Percentiles rank a stretch among this genome's conserved stretches.
These are phyloP conservation scores for Lerema accius DNA, from an alignment of 1,140 invertebrate species.

Conservation along the genomic window DNA sequence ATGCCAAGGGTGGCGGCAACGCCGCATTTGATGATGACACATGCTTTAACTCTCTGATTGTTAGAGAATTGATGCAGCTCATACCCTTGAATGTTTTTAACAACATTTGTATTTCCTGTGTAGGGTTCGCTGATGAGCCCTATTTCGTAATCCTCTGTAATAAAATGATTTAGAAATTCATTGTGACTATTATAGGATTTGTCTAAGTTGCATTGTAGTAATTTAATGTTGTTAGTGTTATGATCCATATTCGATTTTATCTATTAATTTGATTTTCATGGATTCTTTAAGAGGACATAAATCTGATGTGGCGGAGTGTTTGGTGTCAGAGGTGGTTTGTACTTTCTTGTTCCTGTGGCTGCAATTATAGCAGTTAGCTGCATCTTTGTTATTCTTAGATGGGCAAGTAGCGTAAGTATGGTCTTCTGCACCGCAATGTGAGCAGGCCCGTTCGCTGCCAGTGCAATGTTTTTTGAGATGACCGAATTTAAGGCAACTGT, in stretches of 20 bases:
- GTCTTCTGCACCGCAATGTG: conserved; percentile 4
- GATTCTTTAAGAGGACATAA: conserved; percentile 12
- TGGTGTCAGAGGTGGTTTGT: background rate
- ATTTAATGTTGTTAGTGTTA: conserved; percentile 7
- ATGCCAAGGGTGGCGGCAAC: conserved; percentile 4
- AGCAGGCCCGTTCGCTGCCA: background rate
- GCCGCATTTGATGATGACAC: background rate
- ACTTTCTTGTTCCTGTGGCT: background rate
- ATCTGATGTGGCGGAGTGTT: conserved; percentile 27
- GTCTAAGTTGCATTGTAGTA: conserved; percentile 19
- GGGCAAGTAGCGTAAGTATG: conserved; percentile 16
- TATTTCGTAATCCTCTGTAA: background rate
- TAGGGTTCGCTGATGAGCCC: conserved; percentile 25
- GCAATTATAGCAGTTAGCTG: conserved; percentile 24
- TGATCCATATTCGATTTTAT: conserved; percentile 33
- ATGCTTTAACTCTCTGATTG: conserved; percentile 8
- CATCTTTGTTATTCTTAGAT: background rate
- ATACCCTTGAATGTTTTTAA: conserved; percentile 5
- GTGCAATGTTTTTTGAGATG: conserved; percentile 23
- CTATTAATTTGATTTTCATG: conserved; percentile 12
- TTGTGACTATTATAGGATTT: conserved; percentile 1
- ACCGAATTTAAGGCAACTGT: conserved; percentile 33
- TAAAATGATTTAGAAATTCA: conserved; percentile 14
- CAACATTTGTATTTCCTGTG: background rate
- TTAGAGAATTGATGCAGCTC: background rate